These are phyloP conservation scores for Drosophila mayri DNA, from an alignment of 1,140 invertebrate species.

Conservation along the genomic window DNA sequence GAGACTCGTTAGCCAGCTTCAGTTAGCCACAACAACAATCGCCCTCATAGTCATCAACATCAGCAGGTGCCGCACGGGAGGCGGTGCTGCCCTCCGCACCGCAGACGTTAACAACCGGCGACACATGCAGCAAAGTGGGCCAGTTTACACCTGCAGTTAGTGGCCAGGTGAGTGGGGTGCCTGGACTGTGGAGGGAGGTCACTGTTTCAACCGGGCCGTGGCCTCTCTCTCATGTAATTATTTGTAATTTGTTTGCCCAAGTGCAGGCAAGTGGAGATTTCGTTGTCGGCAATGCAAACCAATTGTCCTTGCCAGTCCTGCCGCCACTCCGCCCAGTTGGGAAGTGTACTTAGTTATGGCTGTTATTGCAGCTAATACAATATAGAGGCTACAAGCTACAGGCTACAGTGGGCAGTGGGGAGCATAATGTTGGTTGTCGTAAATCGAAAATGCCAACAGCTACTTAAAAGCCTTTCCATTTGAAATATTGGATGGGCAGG, in stretches of 20 bases:
- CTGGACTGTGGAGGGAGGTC: constrained; percentile 2
- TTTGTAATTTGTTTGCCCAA: constrained; percentile 80
- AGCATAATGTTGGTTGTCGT: constrained; percentile 40
- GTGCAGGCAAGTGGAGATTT: constrained; percentile 50
- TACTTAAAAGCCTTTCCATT: constrained; percentile 58
- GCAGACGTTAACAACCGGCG: constrained; percentile 41
- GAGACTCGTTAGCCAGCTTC: constrained; percentile 46
- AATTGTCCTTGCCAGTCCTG: constrained; percentile 43
- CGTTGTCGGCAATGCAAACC: constrained; percentile 40
- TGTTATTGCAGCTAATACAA: constrained; percentile 56
- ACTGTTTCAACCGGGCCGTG: constrained; percentile 48
- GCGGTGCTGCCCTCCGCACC: constrained; percentile 7
- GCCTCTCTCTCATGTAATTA: constrained; percentile 64
- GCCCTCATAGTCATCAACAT: constrained; percentile 29
- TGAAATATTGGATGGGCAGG: constrained; percentile 30
- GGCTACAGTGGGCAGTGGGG: constrained; percentile 7
- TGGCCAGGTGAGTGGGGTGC: constrained; percentile 12
- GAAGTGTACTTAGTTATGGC: constrained; percentile 64
- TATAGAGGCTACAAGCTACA: constrained; percentile 23
- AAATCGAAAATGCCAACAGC: constrained; percentile 62
- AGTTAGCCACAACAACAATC: constrained; percentile 59
- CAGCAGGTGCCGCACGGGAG: constrained; percentile 15
- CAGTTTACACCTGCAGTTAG: constrained; percentile 70
- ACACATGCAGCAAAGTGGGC: constrained; percentile 69
- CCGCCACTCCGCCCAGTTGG: constrained; percentile 7